phyloP scores from a whole-genome alignment of 2,113 vertebrate species.

The Australoheros scitulus region DNA sequence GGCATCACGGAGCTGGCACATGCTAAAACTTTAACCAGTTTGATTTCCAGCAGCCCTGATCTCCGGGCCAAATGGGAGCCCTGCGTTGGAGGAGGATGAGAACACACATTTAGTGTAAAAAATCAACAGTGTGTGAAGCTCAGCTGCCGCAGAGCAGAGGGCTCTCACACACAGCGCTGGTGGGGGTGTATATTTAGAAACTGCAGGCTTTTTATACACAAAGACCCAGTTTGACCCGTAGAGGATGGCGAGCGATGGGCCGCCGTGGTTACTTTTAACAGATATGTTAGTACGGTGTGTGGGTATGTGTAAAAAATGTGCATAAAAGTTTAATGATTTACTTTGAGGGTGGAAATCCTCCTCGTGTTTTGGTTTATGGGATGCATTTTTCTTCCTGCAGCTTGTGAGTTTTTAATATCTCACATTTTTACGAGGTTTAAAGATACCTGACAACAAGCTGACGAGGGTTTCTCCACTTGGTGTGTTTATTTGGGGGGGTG shows the following conservation, averaged over 20 bases:
- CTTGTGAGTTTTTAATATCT: not conserved
- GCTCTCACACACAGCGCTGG: not conserved
- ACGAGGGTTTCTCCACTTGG: not conserved
- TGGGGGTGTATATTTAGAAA: slow-evolving; percentile 7
- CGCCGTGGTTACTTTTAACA: not conserved
- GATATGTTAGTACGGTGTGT: not conserved
- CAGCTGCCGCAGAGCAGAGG: not conserved
- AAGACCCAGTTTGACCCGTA: slow-evolving; percentile 21
- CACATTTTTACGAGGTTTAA: not conserved
- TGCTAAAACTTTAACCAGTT: not conserved
- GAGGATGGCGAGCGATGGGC: not conserved
- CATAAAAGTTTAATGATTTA: not conserved
- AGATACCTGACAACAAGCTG: not conserved
- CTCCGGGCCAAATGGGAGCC: not conserved
- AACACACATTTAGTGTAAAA: not conserved
- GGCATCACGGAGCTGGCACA: not conserved
- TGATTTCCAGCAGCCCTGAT: not conserved
- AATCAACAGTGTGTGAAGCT: not conserved
- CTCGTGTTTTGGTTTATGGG: not conserved
- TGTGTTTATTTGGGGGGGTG: too few relatives aligned
- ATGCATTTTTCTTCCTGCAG: not conserved
- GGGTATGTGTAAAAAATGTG: not conserved
- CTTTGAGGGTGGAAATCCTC: slow-evolving; percentile 5
- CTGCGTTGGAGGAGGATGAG: not conserved
- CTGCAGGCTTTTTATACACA: not conserved